Conservation (phyloP, 2,888 invertebrate genomes). For the Odontocerum albicorne region DNA sequence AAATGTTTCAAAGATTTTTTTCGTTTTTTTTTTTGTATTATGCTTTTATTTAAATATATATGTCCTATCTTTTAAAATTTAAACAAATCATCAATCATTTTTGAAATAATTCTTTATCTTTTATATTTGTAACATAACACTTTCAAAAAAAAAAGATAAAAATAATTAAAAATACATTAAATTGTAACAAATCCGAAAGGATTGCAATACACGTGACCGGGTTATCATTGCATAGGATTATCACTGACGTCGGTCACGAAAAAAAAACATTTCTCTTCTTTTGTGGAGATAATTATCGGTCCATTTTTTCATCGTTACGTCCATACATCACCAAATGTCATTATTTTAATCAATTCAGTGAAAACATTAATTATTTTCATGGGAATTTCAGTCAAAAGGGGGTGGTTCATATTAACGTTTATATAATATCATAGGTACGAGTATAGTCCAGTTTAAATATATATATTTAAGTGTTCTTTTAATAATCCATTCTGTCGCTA, state of each 20-base stretch:
- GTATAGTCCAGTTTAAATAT: too few species aligned
- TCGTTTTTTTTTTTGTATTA: too few species aligned
- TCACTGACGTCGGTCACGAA: background rate
- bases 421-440: too few species aligned
- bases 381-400: conserved; percentile 17
- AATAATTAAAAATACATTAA: conserved; percentile 4
- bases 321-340: conserved; percentile 22
- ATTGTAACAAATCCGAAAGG: background rate
- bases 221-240: background rate
- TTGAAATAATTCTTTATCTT: too few species aligned
- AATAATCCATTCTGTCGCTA: too few species aligned
- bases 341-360: conserved; percentile 12
- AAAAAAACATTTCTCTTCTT: conserved; percentile 22
- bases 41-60: too few species aligned
- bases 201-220: conserved; percentile 1
- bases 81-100: too few species aligned
- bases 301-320: conserved; percentile 23
- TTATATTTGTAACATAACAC: too few species aligned
- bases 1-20: too few species aligned
- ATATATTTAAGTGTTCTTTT: too few species aligned
- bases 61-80: too few species aligned
- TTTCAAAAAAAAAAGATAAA: too few species aligned
- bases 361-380: conserved; percentile 28
- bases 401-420: conserved; percentile 18
- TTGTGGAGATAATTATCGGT: conserved; percentile 14